Conservation (phyloP, 2,888 invertebrate species). For the Nephrotoma guestfalica region DNA sequence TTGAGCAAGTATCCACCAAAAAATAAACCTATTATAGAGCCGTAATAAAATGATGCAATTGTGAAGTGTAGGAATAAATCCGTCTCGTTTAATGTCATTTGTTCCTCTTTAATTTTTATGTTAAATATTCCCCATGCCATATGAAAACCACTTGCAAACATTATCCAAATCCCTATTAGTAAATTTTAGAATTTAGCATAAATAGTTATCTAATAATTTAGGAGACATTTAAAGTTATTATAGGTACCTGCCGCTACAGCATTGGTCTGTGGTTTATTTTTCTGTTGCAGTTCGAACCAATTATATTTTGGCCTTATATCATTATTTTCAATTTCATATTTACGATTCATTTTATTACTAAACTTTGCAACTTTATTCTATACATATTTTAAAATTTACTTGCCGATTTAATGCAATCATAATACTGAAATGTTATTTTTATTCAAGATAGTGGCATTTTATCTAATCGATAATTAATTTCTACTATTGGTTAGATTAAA, state of each 20-base stretch:
- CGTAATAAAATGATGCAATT: slow-evolving; percentile 8
- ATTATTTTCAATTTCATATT: background rate
- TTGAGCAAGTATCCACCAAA: background rate
- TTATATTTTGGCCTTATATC: background rate
- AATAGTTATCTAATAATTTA: background rate
- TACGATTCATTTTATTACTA: background rate
- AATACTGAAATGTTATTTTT: background rate
- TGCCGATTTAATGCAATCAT: background rate
- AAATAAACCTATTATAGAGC: slow-evolving; percentile 7
- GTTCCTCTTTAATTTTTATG: background rate
- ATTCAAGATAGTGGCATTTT: background rate
- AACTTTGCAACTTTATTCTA: background rate
- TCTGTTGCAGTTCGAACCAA: slow-evolving; percentile 8
- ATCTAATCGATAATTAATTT: background rate
- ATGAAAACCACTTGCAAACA: slow-evolving; percentile 8
- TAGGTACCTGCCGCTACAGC: background rate
- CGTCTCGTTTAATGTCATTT: background rate
- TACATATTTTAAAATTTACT: background rate
- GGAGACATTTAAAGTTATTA: background rate
- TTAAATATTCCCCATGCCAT: slow-evolving; percentile 9
- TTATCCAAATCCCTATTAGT: slow-evolving; percentile 1
- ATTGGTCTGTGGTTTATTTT: slow-evolving; percentile 10
- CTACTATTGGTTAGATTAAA: background rate
- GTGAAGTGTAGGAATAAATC: slow-evolving; percentile 5
- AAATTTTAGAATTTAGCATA: background rate